Conservation (phyloP, 2,797 vertebrate species). For the Crenichthys baileyi region DNA sequence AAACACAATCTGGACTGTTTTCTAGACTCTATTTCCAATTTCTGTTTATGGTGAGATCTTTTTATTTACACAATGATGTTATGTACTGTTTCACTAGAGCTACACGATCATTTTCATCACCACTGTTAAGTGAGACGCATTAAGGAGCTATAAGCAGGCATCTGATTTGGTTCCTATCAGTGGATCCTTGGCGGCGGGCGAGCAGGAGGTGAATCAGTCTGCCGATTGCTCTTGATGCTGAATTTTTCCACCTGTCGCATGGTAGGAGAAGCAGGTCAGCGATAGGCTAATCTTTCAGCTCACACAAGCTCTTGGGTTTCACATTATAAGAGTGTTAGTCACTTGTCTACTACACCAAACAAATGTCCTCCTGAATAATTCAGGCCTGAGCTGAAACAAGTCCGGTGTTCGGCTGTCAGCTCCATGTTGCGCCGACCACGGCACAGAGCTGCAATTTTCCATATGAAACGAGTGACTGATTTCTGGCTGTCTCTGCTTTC, state of each 20-base stretch:
- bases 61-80: not conserved
- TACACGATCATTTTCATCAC: slow-evolving; percentile 10
- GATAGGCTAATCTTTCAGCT: slow-evolving; percentile 60
- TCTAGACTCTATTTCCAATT: slow-evolving; percentile 3
- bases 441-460: slow-evolving; percentile 16
- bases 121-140: slow-evolving; percentile 17
- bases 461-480: slow-evolving; percentile 32
- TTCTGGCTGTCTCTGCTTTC: slow-evolving; percentile 25
- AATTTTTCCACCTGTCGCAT: slow-evolving; percentile 47
- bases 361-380: slow-evolving; percentile 78
- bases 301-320: slow-evolving; percentile 59
- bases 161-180: slow-evolving; percentile 20
- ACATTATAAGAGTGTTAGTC: slow-evolving; percentile 68
- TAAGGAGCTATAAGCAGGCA: slow-evolving; percentile 12
- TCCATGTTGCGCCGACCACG: slow-evolving; percentile 13
- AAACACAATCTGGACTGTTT: not conserved
- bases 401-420: slow-evolving; percentile 39
- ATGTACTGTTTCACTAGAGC: not conserved
- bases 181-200: slow-evolving; percentile 27
- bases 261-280: slow-evolving; percentile 60
- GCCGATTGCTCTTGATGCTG: slow-evolving; percentile 23
- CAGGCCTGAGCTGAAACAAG: slow-evolving; percentile 50
- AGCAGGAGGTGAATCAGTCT: slow-evolving; percentile 18
- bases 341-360: slow-evolving; percentile 67
- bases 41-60: slow-evolving; percentile 10